phyloP scores from a whole-genome alignment of 2,113 vertebrate genomes.

The Procapra przewalskii region DNA sequence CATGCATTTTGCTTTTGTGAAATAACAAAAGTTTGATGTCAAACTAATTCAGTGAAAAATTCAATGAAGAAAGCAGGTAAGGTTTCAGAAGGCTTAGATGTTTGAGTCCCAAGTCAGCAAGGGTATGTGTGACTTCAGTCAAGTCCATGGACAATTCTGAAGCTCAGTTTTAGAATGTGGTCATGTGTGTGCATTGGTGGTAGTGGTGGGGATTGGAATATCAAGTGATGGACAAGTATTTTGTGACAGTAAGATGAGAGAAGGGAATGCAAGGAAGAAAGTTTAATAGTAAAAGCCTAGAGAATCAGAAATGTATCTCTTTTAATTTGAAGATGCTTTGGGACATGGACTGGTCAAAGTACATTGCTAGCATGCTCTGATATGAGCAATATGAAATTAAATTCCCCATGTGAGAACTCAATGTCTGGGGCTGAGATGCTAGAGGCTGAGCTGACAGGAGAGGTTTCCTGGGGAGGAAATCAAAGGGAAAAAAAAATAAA shows the following conservation, averaged over 20 bases:
- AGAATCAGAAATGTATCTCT: neutral
- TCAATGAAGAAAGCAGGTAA: neutral
- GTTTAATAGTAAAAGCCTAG: neutral
- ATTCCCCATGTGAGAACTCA: neutral
- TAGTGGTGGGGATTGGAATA: fast-evolving
- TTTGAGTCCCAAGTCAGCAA: neutral
- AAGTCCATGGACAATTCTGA: no score
- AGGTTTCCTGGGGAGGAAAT: fast-evolving
- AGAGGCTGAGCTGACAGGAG: neutral
- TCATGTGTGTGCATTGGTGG: fast-evolving
- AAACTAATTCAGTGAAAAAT: neutral
- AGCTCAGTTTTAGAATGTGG: neutral
- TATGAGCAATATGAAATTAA: neutral
- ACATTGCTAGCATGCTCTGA: neutral
- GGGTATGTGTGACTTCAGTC: fast-evolving
- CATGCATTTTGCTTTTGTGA: neutral
- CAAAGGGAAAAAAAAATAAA: neutral
- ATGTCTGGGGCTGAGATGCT: neutral
- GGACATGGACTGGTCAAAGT: neutral
- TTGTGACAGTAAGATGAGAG: neutral
- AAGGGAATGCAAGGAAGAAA: neutral
- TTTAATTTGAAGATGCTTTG: neutral
- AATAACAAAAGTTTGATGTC: neutral
- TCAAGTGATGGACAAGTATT: neutral
- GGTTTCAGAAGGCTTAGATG: neutral